Base-by-base conservation (phyloP, 2,888 invertebrate genomes). In the Acanthosepion esculentum region DNA sequence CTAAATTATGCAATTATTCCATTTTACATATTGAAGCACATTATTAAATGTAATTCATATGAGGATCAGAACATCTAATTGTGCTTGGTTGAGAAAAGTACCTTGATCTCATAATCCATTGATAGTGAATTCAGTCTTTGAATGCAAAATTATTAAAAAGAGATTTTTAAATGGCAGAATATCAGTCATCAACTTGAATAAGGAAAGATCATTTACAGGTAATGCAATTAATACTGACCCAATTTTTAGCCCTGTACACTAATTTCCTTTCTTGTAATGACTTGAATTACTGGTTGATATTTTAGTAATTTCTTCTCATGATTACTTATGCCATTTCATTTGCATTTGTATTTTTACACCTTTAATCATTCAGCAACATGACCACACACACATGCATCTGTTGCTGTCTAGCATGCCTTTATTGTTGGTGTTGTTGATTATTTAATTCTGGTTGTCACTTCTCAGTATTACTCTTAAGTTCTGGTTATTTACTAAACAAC, bases 401-500 rank as follows among this genome's bases (percentile, higher is more conserved):
- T 8, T 15, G 10, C 3, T 12, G n/a, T n/a, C n/a, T 8, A 15
- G 78, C 78, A 78, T 78, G 78, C 33, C 1, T 78, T 78, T 64
- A 26, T n/a, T 78, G n/a, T 78, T 78, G 12, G 4, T 78, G n/a
- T 33, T 78, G 78, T 33, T n/a, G n/a, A n/a, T 78, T n/a, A n/a
- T 33, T 33, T 78, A 15, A n/a, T 15, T 33, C 15, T 78, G 78
- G n/a, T 78, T 78, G 78, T 78, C n/a, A n/a, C 33, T 78, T 78
- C 0, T 78, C 3, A 33, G 78, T 23, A 23, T 59, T 59, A 23
- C 23, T 59, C 23, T 59, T 23, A 78, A 18, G 23, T n/a, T 78
- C n/a, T 78, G 78, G n/a, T 78, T 78, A n/a, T 78, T 78, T 78
- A 78, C 78, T 78, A 78, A 78, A 78, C 78, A 78, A n/a, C 64